These are phyloP conservation scores for Scaptomyza graminum DNA, from an alignment of 1,140 invertebrate species.

Conservation along the genomic window DNA sequence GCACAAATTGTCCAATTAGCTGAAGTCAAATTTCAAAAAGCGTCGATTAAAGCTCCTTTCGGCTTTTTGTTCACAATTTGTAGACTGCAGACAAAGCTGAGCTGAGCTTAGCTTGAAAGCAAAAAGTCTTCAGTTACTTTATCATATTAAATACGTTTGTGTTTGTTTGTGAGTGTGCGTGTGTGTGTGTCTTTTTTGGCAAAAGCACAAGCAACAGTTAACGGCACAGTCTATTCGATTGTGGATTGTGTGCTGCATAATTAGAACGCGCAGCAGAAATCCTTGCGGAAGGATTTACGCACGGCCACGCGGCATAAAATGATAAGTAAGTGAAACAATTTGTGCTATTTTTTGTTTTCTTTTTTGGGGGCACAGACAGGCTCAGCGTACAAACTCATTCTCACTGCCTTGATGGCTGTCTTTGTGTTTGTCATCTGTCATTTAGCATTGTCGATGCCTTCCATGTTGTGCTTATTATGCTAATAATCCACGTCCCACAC, in stretches of 20 bases:
- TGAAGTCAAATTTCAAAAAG: slow-evolving; percentile 20
- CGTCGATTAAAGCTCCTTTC: slow-evolving; percentile 2
- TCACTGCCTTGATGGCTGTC: neutral
- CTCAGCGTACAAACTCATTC: too few relatives aligned
- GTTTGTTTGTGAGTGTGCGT: neutral
- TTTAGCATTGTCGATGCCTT: slow-evolving; percentile 23
- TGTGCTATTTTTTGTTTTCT: neutral
- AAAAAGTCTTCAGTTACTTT: neutral
- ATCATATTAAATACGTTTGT: neutral
- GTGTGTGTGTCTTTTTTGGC: neutral
- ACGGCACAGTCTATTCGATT: neutral
- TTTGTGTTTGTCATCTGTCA: neutral
- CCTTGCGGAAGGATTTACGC: slow-evolving; percentile 67
- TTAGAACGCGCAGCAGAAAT: slow-evolving; percentile 49
- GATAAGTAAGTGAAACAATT: slow-evolving; percentile 67
- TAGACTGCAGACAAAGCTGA: too few relatives aligned
- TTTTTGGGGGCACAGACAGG: too few relatives aligned
- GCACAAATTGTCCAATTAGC: slow-evolving; percentile 25
- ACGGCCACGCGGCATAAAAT: slow-evolving; percentile 78
- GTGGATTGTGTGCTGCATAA: slow-evolving; percentile 34
- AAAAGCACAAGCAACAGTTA: slow-evolving; percentile 15
- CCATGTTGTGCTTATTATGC: slow-evolving; percentile 46
- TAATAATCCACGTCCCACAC: slow-evolving; percentile 49
- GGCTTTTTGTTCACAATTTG: neutral
- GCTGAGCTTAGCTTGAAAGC: too few relatives aligned